Base-by-base conservation (phyloP, 2,113 vertebrate genomes). In the Ardeotis arabs region DNA sequence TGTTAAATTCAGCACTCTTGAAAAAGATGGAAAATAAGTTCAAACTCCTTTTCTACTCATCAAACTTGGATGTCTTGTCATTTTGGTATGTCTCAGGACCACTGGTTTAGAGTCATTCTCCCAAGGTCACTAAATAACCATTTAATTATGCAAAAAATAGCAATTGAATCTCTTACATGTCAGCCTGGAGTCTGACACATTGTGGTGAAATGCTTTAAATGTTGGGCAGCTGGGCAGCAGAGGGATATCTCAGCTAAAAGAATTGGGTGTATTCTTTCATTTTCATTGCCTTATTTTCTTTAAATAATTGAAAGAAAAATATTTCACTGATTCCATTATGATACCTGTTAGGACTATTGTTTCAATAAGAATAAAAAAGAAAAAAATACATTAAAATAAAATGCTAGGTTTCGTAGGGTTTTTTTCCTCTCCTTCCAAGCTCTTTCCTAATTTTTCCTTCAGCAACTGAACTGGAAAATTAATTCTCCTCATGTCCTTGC, bases 371-470 rank as follows among this genome's bases (percentile, higher is more conserved):
- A 52, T 52, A 10, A 62, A 37, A 47, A 33, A 23, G 29, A 62
- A 37, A 52, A 28, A 47, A 8, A 1, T 50, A 20, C 14, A 7
- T 47, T 72, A 47, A 33, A 62, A 84, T n/a, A 62, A 69, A 76
- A 63, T 41, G 10, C 21, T 75, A 18, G 6, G 7, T 0, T 70
- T 77, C 55, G 29, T 39, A 35, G 55, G 2, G 0, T 5, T 74
- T 63, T 60, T 56, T 44, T 35, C 20, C 24, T 41, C 24, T 50
- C 24, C 20, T 53, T 69, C 20, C 6, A 16, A 18, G 7, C 4
- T 53, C 13, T 74, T 13, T 59, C 17, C 16, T 50, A 56, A 31
- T 49, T 62, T 90, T 90, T 60, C 23, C 17, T 77, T 70, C 56
- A 49, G 29, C 45, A 55, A 29, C 23, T 35, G 28, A 76, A 76